Base-by-base conservation (phyloP, 2,888 invertebrate genomes). In the Isoperla grammatica region DNA sequence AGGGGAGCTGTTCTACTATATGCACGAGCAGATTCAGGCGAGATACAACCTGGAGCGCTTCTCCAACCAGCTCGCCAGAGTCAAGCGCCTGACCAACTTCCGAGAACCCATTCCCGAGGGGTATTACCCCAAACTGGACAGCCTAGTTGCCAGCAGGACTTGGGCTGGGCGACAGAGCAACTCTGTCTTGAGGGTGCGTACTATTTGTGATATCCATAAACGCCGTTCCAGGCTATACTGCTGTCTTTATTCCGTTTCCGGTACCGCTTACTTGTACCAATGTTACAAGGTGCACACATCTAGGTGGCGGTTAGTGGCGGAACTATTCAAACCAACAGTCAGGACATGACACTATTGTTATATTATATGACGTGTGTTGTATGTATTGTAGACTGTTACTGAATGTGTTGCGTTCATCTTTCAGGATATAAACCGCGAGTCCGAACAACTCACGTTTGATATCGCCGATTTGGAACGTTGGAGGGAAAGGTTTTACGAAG, bases 1-100 rank as follows among this genome's bases (percentile, higher is more conserved):
- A 2, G 89, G 89, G 1, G 89, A 89, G 70, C 79, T 90, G 15
- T 88, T 89, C 76, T 90, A 85, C 69, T 88, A 87, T 69, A 88
- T 88, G 88, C 88, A 89, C 67, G 80, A 87, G 69, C 87, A 86
- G 73, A 80, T 86, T 57, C 74, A 83, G 56, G 81, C 81, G 20
- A 80, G 85, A 85, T 74, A 74, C 65, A 72, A 74, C 62, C 64
- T 68, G 23, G 73, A 73, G 64, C 65, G 74, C 39, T 65, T 72
- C 8, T 67, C 68, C 57, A 71, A 72, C 59, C 65, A 64, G 8
- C 61, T 73, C 8, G 45, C 65, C 1, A 66, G 70, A 2, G 68
- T 68, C 1, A 66, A 61, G 50, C 65, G 67, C 1, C 67, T 69
- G 37, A 66, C 68, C 20, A 66, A 70, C 60, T 67, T 69, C 57